Conservation (phyloP, 1,140 invertebrate genomes). For the Ctenoplectra terminalis region DNA sequence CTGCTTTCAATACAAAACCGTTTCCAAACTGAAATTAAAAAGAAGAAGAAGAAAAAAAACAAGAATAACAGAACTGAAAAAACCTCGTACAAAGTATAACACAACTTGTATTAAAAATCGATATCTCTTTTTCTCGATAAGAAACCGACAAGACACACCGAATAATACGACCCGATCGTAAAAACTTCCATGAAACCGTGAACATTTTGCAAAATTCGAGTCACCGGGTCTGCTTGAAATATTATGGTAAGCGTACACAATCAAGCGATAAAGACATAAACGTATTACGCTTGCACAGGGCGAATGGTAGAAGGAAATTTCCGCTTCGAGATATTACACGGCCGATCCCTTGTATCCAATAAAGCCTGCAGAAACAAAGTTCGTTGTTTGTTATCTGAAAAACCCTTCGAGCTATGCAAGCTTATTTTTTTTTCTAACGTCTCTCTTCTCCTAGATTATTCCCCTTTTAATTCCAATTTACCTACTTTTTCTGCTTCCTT, state of each 20-base stretch:
- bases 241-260: background rate
- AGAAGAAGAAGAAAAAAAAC: background rate
- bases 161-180: background rate
- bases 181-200: no score
- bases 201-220: no score
- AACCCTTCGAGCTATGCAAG: background rate
- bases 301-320: background rate
- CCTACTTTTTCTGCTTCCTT: background rate
- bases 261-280: conserved; percentile 2
- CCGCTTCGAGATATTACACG: conserved; percentile 17
- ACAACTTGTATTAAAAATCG: background rate
- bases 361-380: conserved; percentile 1
- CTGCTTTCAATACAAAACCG: background rate
- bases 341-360: conserved; percentile 7
- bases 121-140: background rate
- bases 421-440: no score
- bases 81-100: background rate
- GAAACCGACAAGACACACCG: no score
- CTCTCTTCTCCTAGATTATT: background rate
- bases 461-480: background rate
- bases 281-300: background rate
- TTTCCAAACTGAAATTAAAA: background rate
- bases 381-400: background rate
- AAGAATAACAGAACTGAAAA: background rate
- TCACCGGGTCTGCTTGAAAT: no score